phyloP scores from a whole-genome alignment of 2,888 invertebrate species.

The Odontomyia ornata region DNA sequence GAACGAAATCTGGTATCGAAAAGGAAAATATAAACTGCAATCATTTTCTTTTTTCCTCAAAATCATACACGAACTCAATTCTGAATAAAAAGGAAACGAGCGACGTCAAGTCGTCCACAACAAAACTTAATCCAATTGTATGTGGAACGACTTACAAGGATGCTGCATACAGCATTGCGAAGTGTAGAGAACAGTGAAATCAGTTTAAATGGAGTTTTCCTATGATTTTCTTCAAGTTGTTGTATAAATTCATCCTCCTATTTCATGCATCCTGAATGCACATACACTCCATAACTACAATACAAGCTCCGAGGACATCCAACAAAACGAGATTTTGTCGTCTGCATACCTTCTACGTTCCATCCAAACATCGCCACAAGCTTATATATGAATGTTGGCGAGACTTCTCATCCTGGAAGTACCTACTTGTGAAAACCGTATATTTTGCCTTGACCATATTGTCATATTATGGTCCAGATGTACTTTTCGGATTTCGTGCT shows the following conservation, averaged over 20 bases:
- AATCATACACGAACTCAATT: no score
- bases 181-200: neutral
- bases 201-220: conserved; percentile 17
- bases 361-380: neutral
- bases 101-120: neutral
- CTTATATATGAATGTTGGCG: neutral
- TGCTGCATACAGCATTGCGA: neutral
- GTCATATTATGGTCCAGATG: conserved; percentile 29
- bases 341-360: neutral
- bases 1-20: no score
- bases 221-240: conserved; percentile 6
- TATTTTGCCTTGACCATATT: conserved; percentile 28
- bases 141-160: conserved; percentile 32
- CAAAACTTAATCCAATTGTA: conserved; percentile 46
- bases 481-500: conserved; percentile 17
- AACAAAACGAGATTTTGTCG: neutral
- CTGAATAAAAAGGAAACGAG: no score
- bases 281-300: no score
- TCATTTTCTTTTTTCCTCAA: no score
- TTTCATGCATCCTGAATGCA: conserved; percentile 14
- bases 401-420: neutral
- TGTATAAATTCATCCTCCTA: neutral
- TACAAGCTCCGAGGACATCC: neutral
- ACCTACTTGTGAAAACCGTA: neutral
- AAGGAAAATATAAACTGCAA: no score